Percentiles rank a stretch among this genome's conserved stretches.
Conservation (phyloP, 2,113 vertebrate species). For the Picathartes gymnocephalus region DNA sequence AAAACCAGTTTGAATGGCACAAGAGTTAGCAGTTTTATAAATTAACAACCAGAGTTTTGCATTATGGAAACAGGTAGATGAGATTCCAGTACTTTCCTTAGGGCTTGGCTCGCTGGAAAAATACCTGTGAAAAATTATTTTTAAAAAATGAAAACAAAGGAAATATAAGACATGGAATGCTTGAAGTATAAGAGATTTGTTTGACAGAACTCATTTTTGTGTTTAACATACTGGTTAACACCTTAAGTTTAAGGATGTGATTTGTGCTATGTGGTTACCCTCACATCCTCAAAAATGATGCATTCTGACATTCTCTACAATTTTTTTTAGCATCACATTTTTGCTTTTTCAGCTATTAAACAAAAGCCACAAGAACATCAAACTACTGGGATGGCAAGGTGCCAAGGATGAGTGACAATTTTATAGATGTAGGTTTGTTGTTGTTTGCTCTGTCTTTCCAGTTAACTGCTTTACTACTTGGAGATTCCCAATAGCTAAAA, state of each 20-base stretch:
- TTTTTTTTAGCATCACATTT: background rate
- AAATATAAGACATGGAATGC: background rate
- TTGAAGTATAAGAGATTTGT: background rate
- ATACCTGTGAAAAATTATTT: conserved; percentile 75
- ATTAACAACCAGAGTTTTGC: conserved; percentile 69
- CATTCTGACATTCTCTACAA: background rate
- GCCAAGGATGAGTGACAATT: background rate
- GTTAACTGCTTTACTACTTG: background rate
- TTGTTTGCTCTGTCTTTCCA: background rate
- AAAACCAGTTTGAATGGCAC: conserved; percentile 69
- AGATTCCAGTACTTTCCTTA: conserved; percentile 77
- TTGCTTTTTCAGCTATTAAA: background rate
- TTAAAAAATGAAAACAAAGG: background rate
- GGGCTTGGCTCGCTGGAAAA: conserved; percentile 94
- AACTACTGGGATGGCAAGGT: background rate
- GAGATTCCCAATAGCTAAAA: background rate
- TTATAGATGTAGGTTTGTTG: background rate
- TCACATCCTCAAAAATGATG: background rate
- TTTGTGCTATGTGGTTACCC: background rate
- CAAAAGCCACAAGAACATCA: background rate
- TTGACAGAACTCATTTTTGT: background rate
- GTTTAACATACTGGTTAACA: background rate
- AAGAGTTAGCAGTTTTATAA: conserved; percentile 68
- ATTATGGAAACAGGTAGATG: conserved; percentile 47
- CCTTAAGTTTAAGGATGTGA: background rate